phyloP scores from a whole-genome alignment of 2,113 vertebrate genomes.

The Etheostoma spectabile region DNA sequence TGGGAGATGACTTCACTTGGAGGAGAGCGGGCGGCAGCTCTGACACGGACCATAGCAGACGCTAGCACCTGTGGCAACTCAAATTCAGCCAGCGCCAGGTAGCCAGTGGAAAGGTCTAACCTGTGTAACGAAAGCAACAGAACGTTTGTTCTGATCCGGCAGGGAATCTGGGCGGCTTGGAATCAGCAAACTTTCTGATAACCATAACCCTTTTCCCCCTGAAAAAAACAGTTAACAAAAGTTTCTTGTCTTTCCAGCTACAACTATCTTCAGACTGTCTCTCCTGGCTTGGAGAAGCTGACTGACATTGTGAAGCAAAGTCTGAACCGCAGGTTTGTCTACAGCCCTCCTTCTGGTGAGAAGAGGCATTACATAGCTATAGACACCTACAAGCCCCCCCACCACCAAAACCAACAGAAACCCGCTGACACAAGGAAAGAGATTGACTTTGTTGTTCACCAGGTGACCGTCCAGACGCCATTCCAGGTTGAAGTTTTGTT shows the following conservation, averaged over 20 bases:
- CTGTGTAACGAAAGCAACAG: too few relatives aligned
- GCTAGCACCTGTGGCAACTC: too few relatives aligned
- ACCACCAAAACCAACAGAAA: constrained; percentile 81
- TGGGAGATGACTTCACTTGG: too few relatives aligned
- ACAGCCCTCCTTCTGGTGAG: constrained; percentile 80
- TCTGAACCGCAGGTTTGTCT: constrained; percentile 87
- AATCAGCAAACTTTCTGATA: too few relatives aligned
- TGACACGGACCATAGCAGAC: too few relatives aligned
- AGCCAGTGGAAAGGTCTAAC: too few relatives aligned
- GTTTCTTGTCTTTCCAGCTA: constrained; percentile 83
- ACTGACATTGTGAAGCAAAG: constrained; percentile 90
- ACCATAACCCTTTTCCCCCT: too few relatives aligned
- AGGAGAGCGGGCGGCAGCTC: too few relatives aligned
- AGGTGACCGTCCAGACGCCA: constrained; percentile 90
- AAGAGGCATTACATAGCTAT: constrained; percentile 87
- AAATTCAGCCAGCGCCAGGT: too few relatives aligned
- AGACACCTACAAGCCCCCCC: constrained; percentile 81
- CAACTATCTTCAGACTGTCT: constrained; percentile 87
- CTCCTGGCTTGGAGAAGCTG: constrained; percentile 89
- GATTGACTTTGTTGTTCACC: constrained; percentile 90
- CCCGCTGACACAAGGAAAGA: constrained; percentile 72
- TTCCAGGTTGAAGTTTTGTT: constrained; percentile 90
- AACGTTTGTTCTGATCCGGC: too few relatives aligned
- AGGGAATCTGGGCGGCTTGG: too few relatives aligned
- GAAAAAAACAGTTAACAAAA: neutral